Evolutionary conservation across 2,888 invertebrate species (phyloP).

Genomic region (Leptinotarsa tumamoca): DNA sequence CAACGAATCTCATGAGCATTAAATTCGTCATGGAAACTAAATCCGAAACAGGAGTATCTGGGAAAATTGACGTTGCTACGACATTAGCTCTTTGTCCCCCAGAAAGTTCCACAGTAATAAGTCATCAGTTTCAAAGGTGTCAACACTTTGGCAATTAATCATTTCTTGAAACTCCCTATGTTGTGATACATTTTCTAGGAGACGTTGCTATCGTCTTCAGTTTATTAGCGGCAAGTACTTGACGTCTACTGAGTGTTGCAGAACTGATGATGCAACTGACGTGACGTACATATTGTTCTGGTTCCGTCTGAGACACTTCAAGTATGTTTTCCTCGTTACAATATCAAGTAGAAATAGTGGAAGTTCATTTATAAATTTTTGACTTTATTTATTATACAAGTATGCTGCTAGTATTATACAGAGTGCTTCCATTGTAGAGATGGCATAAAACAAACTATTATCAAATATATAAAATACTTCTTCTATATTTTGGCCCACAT

Average conservation of each 20-base stretch:
- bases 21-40: constrained; percentile 57
- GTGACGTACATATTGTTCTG: too few species aligned
- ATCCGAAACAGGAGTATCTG: constrained; percentile 61
- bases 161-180: constrained; percentile 56
- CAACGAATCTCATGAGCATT: constrained; percentile 62
- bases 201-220: constrained; percentile 11
- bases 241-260: neutral
- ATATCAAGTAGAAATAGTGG: too few species aligned
- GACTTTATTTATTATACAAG: too few species aligned
- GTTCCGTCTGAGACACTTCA: too few species aligned
- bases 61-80: constrained; percentile 56
- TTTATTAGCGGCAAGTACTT: constrained; percentile 5
- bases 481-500: too few species aligned
- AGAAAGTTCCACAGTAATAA: constrained; percentile 57
- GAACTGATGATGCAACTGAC: neutral
- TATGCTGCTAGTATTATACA: too few species aligned
- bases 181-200: constrained; percentile 54
- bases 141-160: constrained; percentile 63
- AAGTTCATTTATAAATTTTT: too few species aligned
- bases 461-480: too few species aligned
- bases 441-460: too few species aligned
- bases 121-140: constrained; percentile 63
- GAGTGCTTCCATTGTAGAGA: too few species aligned
- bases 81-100: constrained; percentile 57
- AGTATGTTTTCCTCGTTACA: too few species aligned